These are phyloP conservation scores for Sebastes minor DNA, from an alignment of 2,797 vertebrate genomes.

Conservation along the genomic window DNA sequence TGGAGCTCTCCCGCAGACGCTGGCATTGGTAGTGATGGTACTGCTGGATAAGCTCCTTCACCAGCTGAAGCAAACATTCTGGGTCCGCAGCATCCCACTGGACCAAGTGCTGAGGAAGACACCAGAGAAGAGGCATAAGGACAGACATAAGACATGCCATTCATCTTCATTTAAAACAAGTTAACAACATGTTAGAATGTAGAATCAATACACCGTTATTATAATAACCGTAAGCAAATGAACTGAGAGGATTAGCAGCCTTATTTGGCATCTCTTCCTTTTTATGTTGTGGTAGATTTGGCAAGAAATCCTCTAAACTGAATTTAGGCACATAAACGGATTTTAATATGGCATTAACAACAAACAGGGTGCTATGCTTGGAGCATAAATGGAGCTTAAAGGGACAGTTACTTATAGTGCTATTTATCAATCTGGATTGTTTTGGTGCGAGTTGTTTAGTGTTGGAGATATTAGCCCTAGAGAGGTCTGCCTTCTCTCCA, in stretches of 20 bases:
- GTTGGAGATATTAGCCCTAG: background rate
- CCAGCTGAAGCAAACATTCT: constrained; percentile 93
- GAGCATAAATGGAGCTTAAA: background rate
- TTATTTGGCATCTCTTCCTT: background rate
- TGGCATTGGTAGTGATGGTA: constrained; percentile 97
- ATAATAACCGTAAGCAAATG: background rate
- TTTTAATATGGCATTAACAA: background rate
- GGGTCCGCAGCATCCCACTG: constrained; percentile 92
- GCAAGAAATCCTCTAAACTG: background rate
- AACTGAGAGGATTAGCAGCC: background rate
- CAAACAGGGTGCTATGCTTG: background rate
- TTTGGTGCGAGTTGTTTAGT: background rate
- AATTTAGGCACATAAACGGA: background rate
- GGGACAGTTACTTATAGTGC: background rate
- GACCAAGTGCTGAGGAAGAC: constrained; percentile 87
- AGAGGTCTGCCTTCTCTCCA: background rate
- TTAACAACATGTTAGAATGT: background rate
- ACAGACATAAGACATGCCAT: background rate
- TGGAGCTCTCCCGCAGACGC: constrained; percentile 93
- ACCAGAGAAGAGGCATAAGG: constrained; percentile 12
- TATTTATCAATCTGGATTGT: background rate
- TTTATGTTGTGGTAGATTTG: background rate
- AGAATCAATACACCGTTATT: background rate
- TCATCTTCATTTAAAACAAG: background rate
- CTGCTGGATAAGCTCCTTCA: constrained; percentile 97